These are phyloP conservation scores for Alloplasta piceator DNA, from an alignment of 2,888 invertebrate genomes.

Conservation along the genomic window DNA sequence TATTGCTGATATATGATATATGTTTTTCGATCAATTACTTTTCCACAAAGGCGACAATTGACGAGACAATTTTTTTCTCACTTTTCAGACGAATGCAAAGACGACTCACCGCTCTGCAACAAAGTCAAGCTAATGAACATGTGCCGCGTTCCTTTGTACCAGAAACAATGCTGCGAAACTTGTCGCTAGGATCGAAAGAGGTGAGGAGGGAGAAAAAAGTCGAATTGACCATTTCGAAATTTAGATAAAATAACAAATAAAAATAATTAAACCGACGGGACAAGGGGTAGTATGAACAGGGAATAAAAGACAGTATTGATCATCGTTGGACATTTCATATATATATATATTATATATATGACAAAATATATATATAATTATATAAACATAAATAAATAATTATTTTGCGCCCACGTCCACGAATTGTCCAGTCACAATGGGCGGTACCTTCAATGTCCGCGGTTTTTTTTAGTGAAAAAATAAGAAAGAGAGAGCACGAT, in stretches of 20 bases:
- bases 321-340: constrained; percentile 63
- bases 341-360: constrained; percentile 51
- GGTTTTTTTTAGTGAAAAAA: constrained; percentile 63
- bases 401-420: constrained; percentile 45
- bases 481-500: constrained; percentile 23
- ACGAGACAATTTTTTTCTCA: constrained; percentile 13
- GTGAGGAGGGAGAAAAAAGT: constrained; percentile 33
- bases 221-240: constrained; percentile 50
- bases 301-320: constrained; percentile 55
- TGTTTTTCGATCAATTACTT: not conserved
- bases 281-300: constrained; percentile 36
- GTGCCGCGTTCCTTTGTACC: constrained; percentile 93
- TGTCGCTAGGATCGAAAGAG: constrained; percentile 84
- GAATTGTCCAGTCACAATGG: constrained; percentile 35
- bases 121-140: constrained; percentile 95
- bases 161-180: constrained; percentile 94
- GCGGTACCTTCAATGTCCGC: constrained; percentile 55
- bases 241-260: constrained; percentile 44
- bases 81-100: constrained; percentile 89
- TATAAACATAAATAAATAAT: constrained; percentile 46
- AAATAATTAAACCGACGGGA: constrained; percentile 44
- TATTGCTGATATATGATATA: too few relatives aligned
- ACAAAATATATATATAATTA: constrained; percentile 43
- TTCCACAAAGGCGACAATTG: not conserved
- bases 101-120: constrained; percentile 93